phyloP scores from a whole-genome alignment of 2,797 vertebrate species.

The Peromyscus aztecus region DNA sequence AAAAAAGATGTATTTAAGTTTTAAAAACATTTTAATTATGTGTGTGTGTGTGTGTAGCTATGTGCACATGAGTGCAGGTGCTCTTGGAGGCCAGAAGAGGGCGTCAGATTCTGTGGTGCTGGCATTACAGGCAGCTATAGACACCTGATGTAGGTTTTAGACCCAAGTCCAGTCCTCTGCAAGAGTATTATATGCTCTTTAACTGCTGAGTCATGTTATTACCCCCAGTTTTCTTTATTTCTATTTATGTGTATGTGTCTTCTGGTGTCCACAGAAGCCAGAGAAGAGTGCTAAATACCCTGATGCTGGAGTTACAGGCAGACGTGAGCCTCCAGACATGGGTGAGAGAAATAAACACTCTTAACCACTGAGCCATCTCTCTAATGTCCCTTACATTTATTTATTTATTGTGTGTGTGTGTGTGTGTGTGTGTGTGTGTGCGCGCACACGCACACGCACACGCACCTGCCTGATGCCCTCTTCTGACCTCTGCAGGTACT shows the following conservation, averaged over 20 bases:
- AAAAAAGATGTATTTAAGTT: not conserved
- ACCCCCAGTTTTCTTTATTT: too few relatives aligned
- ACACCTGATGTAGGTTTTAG: too few relatives aligned
- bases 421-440: too few relatives aligned
- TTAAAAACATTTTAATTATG: not conserved
- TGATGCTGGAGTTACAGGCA: not conserved
- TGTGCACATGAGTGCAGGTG: not conserved
- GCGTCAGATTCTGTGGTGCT: not conserved
- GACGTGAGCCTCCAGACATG: not conserved
- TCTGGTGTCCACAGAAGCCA: not conserved
- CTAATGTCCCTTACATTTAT: not conserved
- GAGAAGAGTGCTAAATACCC: not conserved
- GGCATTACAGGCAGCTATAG: not conserved
- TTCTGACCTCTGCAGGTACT: not conserved
- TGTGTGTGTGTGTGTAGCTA: not conserved
- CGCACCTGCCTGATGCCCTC: not conserved
- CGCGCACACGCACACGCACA: fast-evolving
- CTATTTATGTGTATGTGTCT: not conserved
- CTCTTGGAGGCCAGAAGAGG: not conserved
- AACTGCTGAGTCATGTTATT: too few relatives aligned
- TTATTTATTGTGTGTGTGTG: too few relatives aligned
- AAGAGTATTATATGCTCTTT: not conserved
- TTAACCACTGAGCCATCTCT: not conserved
- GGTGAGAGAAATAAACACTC: not conserved
- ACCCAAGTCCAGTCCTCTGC: not conserved